These are phyloP conservation scores for Ostrea denselamellosa DNA, from an alignment of 1,140 invertebrate species.

Conservation along the genomic window DNA sequence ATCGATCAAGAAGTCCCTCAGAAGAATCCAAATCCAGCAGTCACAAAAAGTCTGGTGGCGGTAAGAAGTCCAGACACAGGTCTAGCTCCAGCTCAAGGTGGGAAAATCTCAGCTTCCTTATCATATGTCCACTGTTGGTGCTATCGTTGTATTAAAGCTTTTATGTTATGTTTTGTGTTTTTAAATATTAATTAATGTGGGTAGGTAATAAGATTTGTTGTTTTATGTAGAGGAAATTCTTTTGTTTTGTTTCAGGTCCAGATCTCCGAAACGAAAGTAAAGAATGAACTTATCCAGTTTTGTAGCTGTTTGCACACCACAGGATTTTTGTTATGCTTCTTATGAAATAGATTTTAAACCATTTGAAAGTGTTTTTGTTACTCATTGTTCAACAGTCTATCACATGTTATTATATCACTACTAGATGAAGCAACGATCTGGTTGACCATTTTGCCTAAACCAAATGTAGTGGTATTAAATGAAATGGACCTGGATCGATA, in stretches of 20 bases:
- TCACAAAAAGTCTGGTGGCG: conserved; percentile 60
- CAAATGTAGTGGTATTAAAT: too few relatives aligned
- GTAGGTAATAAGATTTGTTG: neutral
- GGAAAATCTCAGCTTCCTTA: conserved; percentile 49
- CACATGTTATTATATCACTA: too few relatives aligned
- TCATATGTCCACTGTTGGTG: conserved; percentile 25
- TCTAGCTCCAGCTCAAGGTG: conserved; percentile 74
- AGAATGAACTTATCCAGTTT: neutral
- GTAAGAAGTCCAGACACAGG: conserved; percentile 75
- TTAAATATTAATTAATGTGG: neutral
- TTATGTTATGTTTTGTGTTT: neutral
- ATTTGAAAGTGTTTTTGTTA: neutral
- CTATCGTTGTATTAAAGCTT: neutral
- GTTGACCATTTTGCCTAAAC: too few relatives aligned
- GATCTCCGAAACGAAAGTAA: conserved; percentile 1
- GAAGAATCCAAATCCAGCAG: conserved; percentile 44
- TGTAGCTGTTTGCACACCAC: neutral
- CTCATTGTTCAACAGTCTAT: too few relatives aligned
- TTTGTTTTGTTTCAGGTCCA: conserved; percentile 1
- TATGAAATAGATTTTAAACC: conserved; percentile 13
- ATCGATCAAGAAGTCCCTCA: conserved; percentile 44
- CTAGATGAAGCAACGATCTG: too few relatives aligned
- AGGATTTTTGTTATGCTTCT: conserved; percentile 3
- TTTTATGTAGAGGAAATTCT: neutral
- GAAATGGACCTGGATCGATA: too few relatives aligned